These are phyloP conservation scores for Bedellia somnulentella DNA, from an alignment of 2,888 invertebrate genomes.

Conservation along the genomic window DNA sequence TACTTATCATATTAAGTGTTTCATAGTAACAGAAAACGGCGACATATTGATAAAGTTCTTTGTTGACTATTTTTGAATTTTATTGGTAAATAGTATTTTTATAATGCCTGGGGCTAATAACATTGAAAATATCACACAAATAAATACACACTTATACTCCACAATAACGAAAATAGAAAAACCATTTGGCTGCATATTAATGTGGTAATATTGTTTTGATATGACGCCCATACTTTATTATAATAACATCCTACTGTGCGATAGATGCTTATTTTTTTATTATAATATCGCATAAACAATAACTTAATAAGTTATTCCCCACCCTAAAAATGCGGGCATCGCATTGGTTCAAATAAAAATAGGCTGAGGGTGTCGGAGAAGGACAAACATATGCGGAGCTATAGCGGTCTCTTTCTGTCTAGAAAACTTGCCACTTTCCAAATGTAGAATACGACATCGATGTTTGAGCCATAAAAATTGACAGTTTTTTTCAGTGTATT, in stretches of 20 bases:
- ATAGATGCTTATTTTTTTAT: slow-evolving; percentile 44
- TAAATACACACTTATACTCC: no score
- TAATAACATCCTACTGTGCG: slow-evolving; percentile 27
- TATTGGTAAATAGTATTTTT: no score
- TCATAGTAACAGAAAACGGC: no score
- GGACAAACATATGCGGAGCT: slow-evolving; percentile 26
- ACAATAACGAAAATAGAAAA: slow-evolving; percentile 26
- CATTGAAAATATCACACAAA: no score
- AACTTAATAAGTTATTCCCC: slow-evolving; percentile 54
- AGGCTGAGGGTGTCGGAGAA: slow-evolving; percentile 46
- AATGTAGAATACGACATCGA: slow-evolving; percentile 54
- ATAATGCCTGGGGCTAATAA: no score
- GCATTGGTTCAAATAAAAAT: slow-evolving; percentile 51
- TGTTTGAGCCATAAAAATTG: slow-evolving; percentile 61
- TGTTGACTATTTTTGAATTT: no score
- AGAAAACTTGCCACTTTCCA: slow-evolving; percentile 48
- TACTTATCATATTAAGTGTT: no score
- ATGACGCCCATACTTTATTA: slow-evolving; percentile 23
- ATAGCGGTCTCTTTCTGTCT: slow-evolving; percentile 21
- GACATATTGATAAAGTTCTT: no score
- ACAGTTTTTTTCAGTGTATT: slow-evolving; percentile 59
- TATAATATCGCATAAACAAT: slow-evolving; percentile 58
- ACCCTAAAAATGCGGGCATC: slow-evolving; percentile 40
- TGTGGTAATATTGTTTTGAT: slow-evolving; percentile 23
- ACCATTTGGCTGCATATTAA: slow-evolving; percentile 41